Conservation (phyloP, 2,113 vertebrate species). For the Mustelus asterias region DNA sequence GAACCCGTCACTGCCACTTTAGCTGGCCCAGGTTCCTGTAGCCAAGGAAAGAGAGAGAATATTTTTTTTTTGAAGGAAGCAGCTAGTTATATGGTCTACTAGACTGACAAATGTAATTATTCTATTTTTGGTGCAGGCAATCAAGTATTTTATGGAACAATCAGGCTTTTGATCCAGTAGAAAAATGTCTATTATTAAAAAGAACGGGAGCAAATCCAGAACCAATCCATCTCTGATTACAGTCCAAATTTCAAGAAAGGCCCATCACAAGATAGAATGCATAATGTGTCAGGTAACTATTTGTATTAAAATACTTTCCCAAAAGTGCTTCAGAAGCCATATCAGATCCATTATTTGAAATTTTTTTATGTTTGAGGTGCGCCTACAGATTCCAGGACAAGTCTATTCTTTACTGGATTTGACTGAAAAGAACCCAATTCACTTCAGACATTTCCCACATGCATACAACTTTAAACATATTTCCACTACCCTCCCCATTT, state of each 20-base stretch:
- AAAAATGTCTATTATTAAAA: background rate
- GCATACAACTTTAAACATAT: background rate
- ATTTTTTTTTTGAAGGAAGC: no score
- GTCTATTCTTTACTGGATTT: background rate
- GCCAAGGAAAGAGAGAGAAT: background rate
- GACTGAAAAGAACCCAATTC: background rate
- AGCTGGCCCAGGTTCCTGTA: conserved; percentile 66
- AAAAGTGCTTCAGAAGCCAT: background rate
- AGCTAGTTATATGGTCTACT: background rate
- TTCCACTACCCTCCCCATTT: background rate
- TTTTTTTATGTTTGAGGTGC: background rate
- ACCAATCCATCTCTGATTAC: background rate
- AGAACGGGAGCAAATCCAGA: background rate
- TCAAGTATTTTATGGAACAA: conserved; percentile 4
- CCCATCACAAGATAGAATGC: background rate
- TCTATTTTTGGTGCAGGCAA: background rate
- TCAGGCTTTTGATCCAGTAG: background rate
- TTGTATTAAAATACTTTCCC: background rate
- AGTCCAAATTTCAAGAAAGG: conserved; percentile 17
- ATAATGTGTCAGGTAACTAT: background rate
- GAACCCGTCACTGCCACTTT: conserved; percentile 68
- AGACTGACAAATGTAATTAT: background rate
- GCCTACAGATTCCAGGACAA: background rate
- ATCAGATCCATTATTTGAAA: background rate
- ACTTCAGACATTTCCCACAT: background rate